Base-by-base conservation (phyloP, 2,888 invertebrate genomes). In the Drosophila cognata region DNA sequence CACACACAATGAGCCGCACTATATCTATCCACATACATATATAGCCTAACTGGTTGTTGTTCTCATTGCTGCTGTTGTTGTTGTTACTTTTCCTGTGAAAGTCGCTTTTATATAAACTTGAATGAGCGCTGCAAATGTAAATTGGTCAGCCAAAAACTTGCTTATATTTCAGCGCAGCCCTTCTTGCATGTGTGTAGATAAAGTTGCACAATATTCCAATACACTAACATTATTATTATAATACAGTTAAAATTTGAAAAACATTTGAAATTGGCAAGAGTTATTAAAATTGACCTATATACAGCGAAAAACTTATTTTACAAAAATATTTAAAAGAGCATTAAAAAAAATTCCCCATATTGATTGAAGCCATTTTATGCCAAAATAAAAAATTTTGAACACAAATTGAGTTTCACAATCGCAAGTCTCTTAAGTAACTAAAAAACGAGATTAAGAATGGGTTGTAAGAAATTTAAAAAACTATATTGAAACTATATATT, bases 81-180 rank as follows among this genome's bases (percentile, higher is more conserved):
- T 69, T 67, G 33, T 58, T 53, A 50, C 51, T 50, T 69, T 71
- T 60, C 63, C 74, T 67, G 67, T 71, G 71, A 77, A 79, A 85
- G 85, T 85, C 83, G 82, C 70, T 82, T 85, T 88, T 85, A 86
- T 81, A 88, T 84, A 88, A 88, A 80, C 85, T 88, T 74, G 35
- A 73, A 79, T 60, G 84, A 68, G 70, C 64, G 67, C 55, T n/a
- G 67, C 28, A 60, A 68, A 75, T 80, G 72, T 69, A 78, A 77
- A 80, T 74, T 59, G 67, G 65, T 56, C 56, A 58, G 36, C 58
- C 74, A 71, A 56, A 74, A 38, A 38, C 38, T 28, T 29, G 38
- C 35, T 46, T 58, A 59, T 59, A 70, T 51, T 78, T 58, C 59
- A 21, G 38, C 51, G 25, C n/a, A 21, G 16, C 11, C 28, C 13